A percentile compares a stretch with the other conserved stretches of the same genome.
Conservation (phyloP, 92 coral and sea anemone genomes). For the Phenganax stokvisi region DNA sequence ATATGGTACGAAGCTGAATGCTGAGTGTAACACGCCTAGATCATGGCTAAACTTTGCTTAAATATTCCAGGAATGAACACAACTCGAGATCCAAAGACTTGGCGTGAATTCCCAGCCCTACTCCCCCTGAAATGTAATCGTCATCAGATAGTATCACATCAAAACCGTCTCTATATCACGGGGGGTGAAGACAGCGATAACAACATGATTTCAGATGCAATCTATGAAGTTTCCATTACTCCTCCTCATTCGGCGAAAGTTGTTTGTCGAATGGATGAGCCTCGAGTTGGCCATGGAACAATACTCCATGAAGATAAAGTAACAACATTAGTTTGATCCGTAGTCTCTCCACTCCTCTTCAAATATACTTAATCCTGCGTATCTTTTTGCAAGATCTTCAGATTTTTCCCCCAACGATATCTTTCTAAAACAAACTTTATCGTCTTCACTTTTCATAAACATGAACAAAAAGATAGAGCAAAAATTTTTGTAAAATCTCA, state of each 20-base stretch:
- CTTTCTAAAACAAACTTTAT: too few relatives aligned
- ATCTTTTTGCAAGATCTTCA: too few relatives aligned
- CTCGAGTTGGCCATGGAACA: conserved; percentile 24
- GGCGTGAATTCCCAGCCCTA: conserved; percentile 21
- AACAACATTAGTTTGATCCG: neutral
- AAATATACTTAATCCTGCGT: too few relatives aligned
- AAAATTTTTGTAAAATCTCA: too few relatives aligned
- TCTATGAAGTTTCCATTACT: conserved; percentile 21
- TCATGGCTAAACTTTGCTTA: neutral
- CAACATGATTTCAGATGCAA: conserved; percentile 10
- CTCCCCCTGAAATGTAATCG: conserved; percentile 33
- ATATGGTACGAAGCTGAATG: neutral
- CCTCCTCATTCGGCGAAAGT: conserved; percentile 6
- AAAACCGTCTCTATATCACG: conserved; percentile 19
- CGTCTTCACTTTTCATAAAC: too few relatives aligned
- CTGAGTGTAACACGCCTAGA: neutral
- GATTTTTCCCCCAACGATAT: too few relatives aligned
- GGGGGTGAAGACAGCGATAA: conserved; percentile 28
- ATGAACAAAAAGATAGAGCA: too few relatives aligned
- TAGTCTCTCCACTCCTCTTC: too few relatives aligned
- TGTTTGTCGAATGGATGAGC: conserved; percentile 16
- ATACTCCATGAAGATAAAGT: conserved; percentile 16
- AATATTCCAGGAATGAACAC: conserved; percentile 10
- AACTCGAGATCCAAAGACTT: neutral
- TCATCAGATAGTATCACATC: neutral